Percentiles rank a stretch among this genome's conserved stretches.
phyloP scores from a whole-genome alignment of 2,797 vertebrate genomes.

The Margarornis squamiger region DNA sequence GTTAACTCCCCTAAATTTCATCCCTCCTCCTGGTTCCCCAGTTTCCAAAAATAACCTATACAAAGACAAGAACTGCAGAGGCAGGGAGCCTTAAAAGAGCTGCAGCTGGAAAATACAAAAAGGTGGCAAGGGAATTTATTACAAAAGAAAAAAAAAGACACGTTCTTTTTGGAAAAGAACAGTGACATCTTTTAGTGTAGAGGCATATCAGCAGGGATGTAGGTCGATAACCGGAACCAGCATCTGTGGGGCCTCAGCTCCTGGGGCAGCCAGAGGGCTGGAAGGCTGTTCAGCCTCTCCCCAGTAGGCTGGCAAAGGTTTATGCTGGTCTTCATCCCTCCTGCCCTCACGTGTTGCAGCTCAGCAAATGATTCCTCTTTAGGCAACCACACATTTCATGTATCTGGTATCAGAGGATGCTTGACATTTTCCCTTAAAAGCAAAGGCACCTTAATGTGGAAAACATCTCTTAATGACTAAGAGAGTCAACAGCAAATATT shows the following conservation, averaged over 20 bases:
- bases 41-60: slow-evolving; percentile 56
- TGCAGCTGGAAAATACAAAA: slow-evolving; percentile 17
- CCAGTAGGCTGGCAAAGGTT: neutral
- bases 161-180: neutral
- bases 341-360: neutral
- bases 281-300: neutral
- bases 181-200: neutral
- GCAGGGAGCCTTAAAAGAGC: slow-evolving; percentile 9
- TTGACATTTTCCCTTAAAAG: slow-evolving; percentile 36
- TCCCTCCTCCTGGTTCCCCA: slow-evolving; percentile 29
- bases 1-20: slow-evolving; percentile 36
- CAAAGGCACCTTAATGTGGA: slow-evolving; percentile 11
- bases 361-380: neutral
- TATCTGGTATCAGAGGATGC: neutral
- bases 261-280: neutral
- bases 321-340: neutral
- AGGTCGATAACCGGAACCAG: neutral
- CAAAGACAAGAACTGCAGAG: slow-evolving; percentile 27
- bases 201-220: neutral
- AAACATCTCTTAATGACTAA: slow-evolving; percentile 43
- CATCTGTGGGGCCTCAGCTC: neutral
- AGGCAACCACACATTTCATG: neutral
- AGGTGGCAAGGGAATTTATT: neutral
- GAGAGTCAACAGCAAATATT: slow-evolving; percentile 5
- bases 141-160: neutral